Evolutionary conservation across 2,797 vertebrate genomes (phyloP).

Genomic region (Mergus octosetaceus): DNA sequence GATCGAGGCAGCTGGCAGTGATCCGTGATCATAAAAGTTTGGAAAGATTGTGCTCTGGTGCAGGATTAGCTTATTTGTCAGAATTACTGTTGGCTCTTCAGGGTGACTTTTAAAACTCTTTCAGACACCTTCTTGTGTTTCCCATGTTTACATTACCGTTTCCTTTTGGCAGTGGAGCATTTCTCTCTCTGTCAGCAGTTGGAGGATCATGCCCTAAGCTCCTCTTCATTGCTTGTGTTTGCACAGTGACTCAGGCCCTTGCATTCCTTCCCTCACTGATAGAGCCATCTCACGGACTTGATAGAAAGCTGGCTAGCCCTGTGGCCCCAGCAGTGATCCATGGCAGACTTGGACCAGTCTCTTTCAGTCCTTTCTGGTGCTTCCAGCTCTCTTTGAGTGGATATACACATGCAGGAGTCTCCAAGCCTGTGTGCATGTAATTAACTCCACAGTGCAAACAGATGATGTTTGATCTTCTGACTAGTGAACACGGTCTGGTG

Average conservation of each 20-base stretch:
- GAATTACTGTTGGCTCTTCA: background rate
- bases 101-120: constrained; percentile 1
- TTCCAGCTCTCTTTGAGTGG: constrained; percentile 19
- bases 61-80: background rate
- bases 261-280: background rate
- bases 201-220: background rate
- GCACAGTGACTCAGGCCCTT: constrained; percentile 3
- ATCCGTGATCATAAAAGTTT: background rate
- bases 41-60: background rate
- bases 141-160: background rate
- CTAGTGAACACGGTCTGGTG: background rate
- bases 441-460: constrained; percentile 47
- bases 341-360: background rate
- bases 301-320: constrained; percentile 50
- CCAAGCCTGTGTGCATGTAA: background rate
- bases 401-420: background rate
- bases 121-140: background rate
- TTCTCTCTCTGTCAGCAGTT: background rate
- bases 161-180: background rate
- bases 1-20: background rate
- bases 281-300: constrained; percentile 28
- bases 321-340: background rate
- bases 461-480: constrained; percentile 47
- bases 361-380: background rate
- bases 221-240: background rate